These are phyloP conservation scores for Catamblyrhynchus diadema DNA, from an alignment of 2,797 vertebrate species.

Conservation along the genomic window DNA sequence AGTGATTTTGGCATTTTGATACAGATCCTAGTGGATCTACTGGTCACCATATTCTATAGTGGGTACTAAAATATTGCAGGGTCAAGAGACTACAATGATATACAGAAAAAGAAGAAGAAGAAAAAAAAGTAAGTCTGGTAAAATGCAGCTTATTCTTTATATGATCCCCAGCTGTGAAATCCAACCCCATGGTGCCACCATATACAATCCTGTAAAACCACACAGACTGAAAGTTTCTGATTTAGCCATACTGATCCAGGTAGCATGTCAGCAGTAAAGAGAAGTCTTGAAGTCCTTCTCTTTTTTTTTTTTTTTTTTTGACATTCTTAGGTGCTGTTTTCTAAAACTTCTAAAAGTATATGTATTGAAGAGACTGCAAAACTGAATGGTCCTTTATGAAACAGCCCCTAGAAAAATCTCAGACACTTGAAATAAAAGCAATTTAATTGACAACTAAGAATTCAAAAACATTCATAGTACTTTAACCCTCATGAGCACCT, in stretches of 20 bases:
- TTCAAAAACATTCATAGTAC: not conserved
- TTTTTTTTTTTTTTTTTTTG: not conserved
- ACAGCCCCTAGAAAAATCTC: not conserved
- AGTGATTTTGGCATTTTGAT: not conserved
- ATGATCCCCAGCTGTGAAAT: constrained; percentile 14
- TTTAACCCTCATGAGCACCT: not conserved
- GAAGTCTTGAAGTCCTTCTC: not conserved
- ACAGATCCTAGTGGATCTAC: not conserved
- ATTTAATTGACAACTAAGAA: not conserved
- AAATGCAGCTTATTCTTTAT: constrained; percentile 2
- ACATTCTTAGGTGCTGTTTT: not conserved
- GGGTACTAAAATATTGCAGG: not conserved
- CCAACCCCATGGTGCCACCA: not conserved
- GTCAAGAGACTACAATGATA: not conserved
- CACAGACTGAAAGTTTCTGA: constrained; percentile 16
- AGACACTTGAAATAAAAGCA: not conserved
- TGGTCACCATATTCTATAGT: not conserved
- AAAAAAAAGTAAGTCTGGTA: not conserved
- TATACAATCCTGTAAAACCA: not conserved
- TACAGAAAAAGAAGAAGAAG: not conserved
- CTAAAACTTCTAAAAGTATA: not conserved
- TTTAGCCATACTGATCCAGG: not conserved
- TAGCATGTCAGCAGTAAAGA: not conserved
- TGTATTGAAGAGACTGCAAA: not conserved
- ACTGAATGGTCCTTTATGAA: not conserved